These are phyloP conservation scores for Tenebrosternarchus preto DNA, from an alignment of 2,113 vertebrate species.

Conservation along the genomic window DNA sequence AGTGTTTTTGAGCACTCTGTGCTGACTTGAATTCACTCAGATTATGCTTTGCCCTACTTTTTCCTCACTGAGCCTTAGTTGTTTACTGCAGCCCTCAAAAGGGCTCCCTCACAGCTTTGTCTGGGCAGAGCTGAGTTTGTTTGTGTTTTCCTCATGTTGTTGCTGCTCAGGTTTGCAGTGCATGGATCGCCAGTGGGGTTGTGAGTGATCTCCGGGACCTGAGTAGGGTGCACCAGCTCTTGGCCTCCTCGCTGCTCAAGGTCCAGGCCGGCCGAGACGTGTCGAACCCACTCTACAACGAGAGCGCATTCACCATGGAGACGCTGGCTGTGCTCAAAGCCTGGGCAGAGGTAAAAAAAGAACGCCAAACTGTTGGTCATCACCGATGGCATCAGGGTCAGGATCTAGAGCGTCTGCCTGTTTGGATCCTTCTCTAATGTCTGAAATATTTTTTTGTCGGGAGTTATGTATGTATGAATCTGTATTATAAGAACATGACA, in stretches of 20 bases:
- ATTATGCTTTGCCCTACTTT: conserved; percentile 23
- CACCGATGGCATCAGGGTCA: background rate
- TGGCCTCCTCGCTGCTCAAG: conserved; percentile 87
- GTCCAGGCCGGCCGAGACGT: conserved; percentile 83
- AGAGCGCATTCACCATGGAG: conserved; percentile 91
- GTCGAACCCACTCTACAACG: conserved; percentile 82
- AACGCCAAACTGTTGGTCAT: too few relatives aligned
- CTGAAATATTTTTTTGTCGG: background rate
- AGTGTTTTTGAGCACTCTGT: background rate
- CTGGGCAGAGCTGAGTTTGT: background rate
- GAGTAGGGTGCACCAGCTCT: conserved; percentile 87
- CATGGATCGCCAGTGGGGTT: conserved; percentile 91
- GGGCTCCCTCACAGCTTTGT: background rate
- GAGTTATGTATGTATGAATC: too few relatives aligned
- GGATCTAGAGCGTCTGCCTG: background rate
- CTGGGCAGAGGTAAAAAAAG: conserved; percentile 87
- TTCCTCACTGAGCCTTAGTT: background rate
- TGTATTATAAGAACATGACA: too few relatives aligned
- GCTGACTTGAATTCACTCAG: background rate
- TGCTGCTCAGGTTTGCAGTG: conserved; percentile 86
- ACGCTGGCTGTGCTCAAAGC: conserved; percentile 90
- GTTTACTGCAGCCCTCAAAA: conserved; percentile 1
- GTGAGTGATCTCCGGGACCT: conserved; percentile 88
- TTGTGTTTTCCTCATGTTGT: background rate
- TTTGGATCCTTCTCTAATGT: background rate